Evolutionary conservation across 2,113 vertebrate genomes (phyloP).

Genomic region (Astatoreochromis straeleni): DNA sequence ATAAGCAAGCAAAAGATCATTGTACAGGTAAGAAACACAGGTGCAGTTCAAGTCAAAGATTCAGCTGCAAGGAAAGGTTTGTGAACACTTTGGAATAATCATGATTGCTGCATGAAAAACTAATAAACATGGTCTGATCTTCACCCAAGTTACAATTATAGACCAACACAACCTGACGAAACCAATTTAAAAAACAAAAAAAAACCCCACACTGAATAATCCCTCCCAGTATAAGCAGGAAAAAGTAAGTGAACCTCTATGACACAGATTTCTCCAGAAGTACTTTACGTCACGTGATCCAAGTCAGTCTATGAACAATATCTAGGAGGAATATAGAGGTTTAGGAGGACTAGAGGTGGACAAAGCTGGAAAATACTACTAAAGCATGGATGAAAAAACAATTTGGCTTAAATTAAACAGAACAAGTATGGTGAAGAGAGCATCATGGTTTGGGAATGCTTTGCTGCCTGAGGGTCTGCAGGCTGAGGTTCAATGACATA

Average conservation of each 20-base stretch:
- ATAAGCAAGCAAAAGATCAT: conserved; percentile 49
- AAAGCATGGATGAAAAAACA: background rate
- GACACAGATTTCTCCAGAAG: background rate
- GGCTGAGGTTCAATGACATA: background rate
- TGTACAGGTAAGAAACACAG: conserved; percentile 36
- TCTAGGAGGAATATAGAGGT: background rate
- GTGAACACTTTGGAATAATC: background rate
- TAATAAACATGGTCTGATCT: background rate
- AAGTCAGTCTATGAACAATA: background rate
- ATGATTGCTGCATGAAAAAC: background rate
- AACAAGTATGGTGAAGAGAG: background rate
- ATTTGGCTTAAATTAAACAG: background rate
- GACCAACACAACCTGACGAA: background rate
- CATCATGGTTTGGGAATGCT: background rate
- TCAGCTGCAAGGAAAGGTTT: background rate
- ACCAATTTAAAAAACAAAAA: background rate
- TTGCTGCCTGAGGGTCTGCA: background rate
- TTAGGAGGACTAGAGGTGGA: background rate
- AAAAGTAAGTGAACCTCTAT: background rate
- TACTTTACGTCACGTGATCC: background rate
- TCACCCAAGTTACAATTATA: background rate
- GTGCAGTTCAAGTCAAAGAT: conserved; percentile 21
- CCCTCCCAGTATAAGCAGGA: background rate
- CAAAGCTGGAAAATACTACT: background rate
- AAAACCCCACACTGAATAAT: background rate